These are phyloP conservation scores for Mallotus villosus DNA, from an alignment of 2,797 vertebrate genomes.

Conservation along the genomic window DNA sequence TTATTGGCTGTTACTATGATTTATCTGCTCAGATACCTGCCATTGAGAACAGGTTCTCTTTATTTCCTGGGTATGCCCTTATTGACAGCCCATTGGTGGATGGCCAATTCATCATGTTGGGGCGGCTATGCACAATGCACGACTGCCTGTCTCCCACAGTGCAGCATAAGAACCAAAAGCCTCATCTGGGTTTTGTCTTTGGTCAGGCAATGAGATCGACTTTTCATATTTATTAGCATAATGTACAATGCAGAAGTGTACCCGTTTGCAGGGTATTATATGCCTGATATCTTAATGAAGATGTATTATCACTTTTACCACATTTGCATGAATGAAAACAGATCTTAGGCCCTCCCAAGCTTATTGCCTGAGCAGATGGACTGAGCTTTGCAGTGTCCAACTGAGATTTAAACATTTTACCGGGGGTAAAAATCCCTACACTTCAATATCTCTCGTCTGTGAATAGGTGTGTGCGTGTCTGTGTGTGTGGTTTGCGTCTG, in stretches of 20 bases:
- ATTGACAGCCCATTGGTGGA: slow-evolving; percentile 72
- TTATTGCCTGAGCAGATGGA: slow-evolving; percentile 17
- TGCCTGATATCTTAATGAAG: not conserved
- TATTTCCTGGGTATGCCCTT: slow-evolving; percentile 68
- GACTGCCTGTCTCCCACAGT: slow-evolving; percentile 8
- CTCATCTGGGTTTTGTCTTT: slow-evolving; percentile 10
- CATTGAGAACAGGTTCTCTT: slow-evolving; percentile 70
- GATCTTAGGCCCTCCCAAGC: not conserved
- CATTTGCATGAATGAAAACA: not conserved
- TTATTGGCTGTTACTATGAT: slow-evolving; percentile 85
- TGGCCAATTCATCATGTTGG: slow-evolving; percentile 39
- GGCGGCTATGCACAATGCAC: slow-evolving; percentile 22
- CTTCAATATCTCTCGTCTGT: not conserved
- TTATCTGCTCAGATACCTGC: slow-evolving; percentile 68
- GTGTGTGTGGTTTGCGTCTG: not conserved
- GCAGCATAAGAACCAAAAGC: slow-evolving; percentile 6
- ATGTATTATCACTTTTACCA: not conserved
- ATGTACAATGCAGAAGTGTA: not conserved
- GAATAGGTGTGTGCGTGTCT: slow-evolving; percentile 2
- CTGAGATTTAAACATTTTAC: slow-evolving; percentile 53
- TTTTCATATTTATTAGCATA: not conserved
- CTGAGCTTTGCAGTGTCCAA: slow-evolving; percentile 28
- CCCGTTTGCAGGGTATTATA: not conserved
- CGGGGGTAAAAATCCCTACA: slow-evolving; percentile 35
- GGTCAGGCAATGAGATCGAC: not conserved